Evolutionary conservation across 2,113 vertebrate genomes (phyloP).

Genomic region (Silurus glanis): DNA sequence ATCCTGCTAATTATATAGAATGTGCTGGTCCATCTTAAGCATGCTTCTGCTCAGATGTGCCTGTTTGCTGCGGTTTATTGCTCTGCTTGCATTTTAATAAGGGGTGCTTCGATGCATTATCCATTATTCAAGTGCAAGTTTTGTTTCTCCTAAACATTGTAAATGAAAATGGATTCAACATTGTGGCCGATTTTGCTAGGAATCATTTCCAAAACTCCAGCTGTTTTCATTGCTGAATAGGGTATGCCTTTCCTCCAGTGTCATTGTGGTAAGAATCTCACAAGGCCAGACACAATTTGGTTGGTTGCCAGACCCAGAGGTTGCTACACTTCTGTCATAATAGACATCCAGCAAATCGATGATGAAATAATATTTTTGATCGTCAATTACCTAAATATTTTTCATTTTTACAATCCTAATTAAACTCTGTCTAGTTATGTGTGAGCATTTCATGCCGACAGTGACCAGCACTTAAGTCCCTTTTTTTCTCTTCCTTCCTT

Average conservation of each 20-base stretch:
- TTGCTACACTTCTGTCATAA: neutral
- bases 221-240: slow-evolving; percentile 30
- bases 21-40: neutral
- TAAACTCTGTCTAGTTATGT: neutral
- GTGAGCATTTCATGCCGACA: neutral
- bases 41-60: neutral
- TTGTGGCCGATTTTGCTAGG: slow-evolving; percentile 33
- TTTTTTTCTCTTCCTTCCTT: neutral
- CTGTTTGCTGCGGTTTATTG: neutral
- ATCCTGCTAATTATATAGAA: neutral
- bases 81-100: slow-evolving; percentile 30
- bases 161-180: slow-evolving; percentile 27
- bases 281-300: no score
- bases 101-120: slow-evolving; percentile 20
- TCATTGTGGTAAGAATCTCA: neutral
- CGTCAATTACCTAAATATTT: no score
- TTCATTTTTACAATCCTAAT: no score
- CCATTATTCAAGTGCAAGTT: slow-evolving; percentile 26
- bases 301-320: no score
- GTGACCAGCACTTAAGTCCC: neutral
- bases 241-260: slow-evolving; percentile 19
- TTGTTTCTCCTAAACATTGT: slow-evolving; percentile 13
- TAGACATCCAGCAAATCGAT: no score
- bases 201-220: slow-evolving; percentile 42
- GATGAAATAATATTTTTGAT: no score